Base-by-base conservation (phyloP, 2,113 vertebrate genomes). In the Propithecus coquereli region DNA sequence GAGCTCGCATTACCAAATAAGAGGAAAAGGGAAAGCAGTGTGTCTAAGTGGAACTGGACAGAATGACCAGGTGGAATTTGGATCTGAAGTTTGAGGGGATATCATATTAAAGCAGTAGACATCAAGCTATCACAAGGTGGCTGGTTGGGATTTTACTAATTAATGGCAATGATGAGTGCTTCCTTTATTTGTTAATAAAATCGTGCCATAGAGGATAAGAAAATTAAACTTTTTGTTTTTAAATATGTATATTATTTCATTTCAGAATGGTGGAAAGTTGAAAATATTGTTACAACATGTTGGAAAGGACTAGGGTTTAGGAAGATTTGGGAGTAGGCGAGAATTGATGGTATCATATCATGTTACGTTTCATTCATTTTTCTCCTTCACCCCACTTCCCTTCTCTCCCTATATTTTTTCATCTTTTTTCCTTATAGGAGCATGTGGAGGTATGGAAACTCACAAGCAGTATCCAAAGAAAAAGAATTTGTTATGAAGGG, bases 1-100 rank as follows among this genome's bases (percentile, higher is more conserved):
- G 37, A 81, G 94, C 93, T 97, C 61, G 0, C 40, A 7, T 98
- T 96, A 90, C 96, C 83, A 87, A 94, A 71, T 87, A 79, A 76
- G 89, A 90, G 0, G 6, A 81, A 63, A 66, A 90, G 88, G 68
- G 84, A 82, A 73, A 43, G 88, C 71, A 8, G 27, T 86, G 65
- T 73, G 40, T 91, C 92, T 84, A 54, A 94, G 73, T 61, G 25
- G 43, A 61, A 6, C 76, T 94, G 82, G 81, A 43, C 32, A 25
- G 91, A 76, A 68, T 25, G 92, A 30, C 94, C 73, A 76, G 94
- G 92, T 95, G 96, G 87, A 68, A 57, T 25, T n/a, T 57, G 94
- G 70, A 12, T 80, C 79, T 59, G 32, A 83, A 90, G 57, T 90
- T 32, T 25, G 63, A 86, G 45, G 43, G 86, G 66, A 57, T 45